A percentile compares a stretch with the other conserved stretches of the same genome.
Conservation (phyloP, 2,113 vertebrate species). For the Ramphastos sulfuratus region DNA sequence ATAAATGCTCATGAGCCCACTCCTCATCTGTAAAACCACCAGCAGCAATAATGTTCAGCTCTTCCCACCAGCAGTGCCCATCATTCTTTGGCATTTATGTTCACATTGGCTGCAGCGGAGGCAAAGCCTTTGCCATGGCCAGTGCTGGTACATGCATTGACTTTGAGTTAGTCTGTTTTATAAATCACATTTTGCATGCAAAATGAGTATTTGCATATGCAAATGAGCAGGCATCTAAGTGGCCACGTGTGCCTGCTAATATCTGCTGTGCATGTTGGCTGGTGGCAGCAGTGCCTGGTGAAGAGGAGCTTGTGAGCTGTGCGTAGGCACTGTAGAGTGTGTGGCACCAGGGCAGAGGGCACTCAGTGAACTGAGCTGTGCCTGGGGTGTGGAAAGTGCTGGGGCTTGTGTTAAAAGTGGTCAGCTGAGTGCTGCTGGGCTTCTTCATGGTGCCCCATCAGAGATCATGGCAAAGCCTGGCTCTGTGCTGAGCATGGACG, state of each 20-base stretch:
- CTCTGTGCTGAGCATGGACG: neutral
- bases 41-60: neutral
- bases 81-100: neutral
- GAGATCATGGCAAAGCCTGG: neutral
- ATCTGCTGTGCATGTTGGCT: neutral
- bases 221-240: constrained; percentile 42
- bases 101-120: neutral
- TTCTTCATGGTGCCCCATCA: rapidly evolving
- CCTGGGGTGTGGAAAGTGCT: neutral
- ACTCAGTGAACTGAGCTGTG: neutral
- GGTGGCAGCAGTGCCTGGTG: neutral
- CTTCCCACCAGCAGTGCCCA: neutral
- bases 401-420: neutral
- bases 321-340: rapidly evolving
- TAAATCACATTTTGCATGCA: constrained; percentile 36
- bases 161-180: neutral
- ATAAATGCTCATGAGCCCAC: neutral
- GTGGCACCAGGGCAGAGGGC: neutral
- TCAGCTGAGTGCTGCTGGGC: neutral
- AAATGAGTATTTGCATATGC: constrained; percentile 48
- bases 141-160: neutral
- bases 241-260: constrained; percentile 16
- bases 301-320: neutral
- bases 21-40: neutral
- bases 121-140: neutral